These are phyloP conservation scores for Antheraea assamensis DNA, from an alignment of 2,888 invertebrate genomes.

Conservation along the genomic window DNA sequence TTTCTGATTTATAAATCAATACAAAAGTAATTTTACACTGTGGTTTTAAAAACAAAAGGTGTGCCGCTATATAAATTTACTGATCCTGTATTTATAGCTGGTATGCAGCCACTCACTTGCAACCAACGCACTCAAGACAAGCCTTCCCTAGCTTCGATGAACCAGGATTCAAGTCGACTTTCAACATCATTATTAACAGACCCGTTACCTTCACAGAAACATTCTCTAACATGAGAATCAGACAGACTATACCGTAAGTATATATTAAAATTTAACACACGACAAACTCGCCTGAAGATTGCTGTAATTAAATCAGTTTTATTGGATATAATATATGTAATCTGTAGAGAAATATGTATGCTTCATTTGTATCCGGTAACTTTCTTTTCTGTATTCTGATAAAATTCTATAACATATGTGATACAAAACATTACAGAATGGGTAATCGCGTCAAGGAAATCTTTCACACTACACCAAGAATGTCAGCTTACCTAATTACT, in stretches of 20 bases:
- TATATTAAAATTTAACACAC: background rate
- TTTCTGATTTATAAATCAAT: background rate
- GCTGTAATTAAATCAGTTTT: background rate
- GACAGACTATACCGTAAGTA: constrained; percentile 45
- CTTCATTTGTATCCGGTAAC: background rate
- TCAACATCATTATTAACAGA: constrained; percentile 80
- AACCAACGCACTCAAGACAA: constrained; percentile 89
- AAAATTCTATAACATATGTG: background rate
- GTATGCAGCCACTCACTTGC: constrained; percentile 90
- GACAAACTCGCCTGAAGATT: background rate
- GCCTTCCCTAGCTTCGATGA: constrained; percentile 94
- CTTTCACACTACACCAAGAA: constrained; percentile 84
- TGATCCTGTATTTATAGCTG: constrained; percentile 75
- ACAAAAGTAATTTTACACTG: background rate
- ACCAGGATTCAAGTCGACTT: constrained; percentile 83
- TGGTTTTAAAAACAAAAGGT: background rate
- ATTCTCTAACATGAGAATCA: constrained; percentile 66
- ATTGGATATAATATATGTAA: no score
- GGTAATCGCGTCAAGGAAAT: constrained; percentile 60
- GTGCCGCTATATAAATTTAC: no score
- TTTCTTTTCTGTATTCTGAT: background rate
- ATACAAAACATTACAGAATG: constrained; percentile 42
- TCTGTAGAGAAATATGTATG: no score
- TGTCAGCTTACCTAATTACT: constrained; percentile 93
- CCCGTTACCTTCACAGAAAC: constrained; percentile 56